Base-by-base conservation (phyloP, 2,888 invertebrate genomes). In the Drosophila rellima region DNA sequence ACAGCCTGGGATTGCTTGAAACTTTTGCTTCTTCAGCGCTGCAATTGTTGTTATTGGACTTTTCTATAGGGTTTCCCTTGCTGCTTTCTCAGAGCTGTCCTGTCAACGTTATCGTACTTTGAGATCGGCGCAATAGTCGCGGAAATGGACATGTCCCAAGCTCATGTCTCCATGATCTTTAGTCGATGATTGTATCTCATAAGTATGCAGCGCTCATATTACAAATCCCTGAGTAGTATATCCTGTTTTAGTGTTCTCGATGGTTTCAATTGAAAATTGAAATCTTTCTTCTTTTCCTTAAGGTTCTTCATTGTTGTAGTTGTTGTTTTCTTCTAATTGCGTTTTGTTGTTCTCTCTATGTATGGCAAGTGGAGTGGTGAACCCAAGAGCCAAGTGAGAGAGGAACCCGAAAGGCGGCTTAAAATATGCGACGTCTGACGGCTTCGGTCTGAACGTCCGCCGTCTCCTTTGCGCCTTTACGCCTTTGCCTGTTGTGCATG, bases 171-270 rank as follows among this genome's bases (percentile, higher is more conserved):
- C 51, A 42, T 56, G 78, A 66, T 74, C 26, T 56, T 67, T 20
- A 11, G 11, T 35, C 65, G 54, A 68, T 66, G 71, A 80, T 74
- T 63, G 59, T 51, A 61, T 55, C 73, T 77, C 74, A 87, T 90
- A 89, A 88, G 88, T 88, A 90, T 90, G 76, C 85, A 70, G 67
- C 50, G 75, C 79, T 90, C 89, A 88, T 82, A 81, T 85, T 87
- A 83, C 90, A 88, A 78, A 71, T 76, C 71, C 69, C 51, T 56
- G 59, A 66, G 63, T 69, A 66, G 63, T 69, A 75, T 80, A 84
- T 84, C 79, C 82, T 85, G 76, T 80, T 64, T 54, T 26, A n/a
- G 47, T 47, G 26, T 31, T 31, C 6, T 7, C 18, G 40, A 40
- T 67, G 50, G 54, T 54, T 80, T 81, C 51, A 56, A 56, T 56